Evolutionary conservation across 37 sponge, comb jelly and placozoan genomes (phyloP).

Genomic region (Haliclona indistincta): DNA sequence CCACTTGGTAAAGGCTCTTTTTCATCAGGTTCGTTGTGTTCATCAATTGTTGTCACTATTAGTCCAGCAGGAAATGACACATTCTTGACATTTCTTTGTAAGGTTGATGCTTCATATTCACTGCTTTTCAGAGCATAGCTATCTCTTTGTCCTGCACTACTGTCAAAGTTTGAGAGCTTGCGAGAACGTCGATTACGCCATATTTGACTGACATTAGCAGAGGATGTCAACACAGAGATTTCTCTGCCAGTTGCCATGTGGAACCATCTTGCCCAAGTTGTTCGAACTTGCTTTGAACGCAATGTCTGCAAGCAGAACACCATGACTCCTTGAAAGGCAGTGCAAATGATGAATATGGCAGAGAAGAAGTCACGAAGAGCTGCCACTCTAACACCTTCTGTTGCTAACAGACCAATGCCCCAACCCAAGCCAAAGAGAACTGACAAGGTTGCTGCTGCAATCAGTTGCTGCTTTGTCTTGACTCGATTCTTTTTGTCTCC

Average conservation of each 20-base stretch:
- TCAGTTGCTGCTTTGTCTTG: constrained; percentile 11
- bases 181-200: too few species aligned
- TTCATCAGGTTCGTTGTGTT: too few species aligned
- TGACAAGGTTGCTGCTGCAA: constrained; percentile 7
- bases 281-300: constrained; percentile 36
- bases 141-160: too few species aligned
- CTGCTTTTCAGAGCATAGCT: too few species aligned
- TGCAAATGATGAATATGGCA: constrained; percentile 32
- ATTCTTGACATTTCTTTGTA: too few species aligned
- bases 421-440: constrained; percentile 40
- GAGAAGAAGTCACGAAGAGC: neutral
- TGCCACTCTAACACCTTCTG: neutral
- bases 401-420: constrained; percentile 30
- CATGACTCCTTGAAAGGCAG: constrained; percentile 31
- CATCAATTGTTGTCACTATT: too few species aligned
- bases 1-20: too few species aligned
- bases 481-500: neutral
- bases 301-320: constrained; percentile 38
- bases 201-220: too few species aligned
- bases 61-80: too few species aligned
- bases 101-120: too few species aligned
- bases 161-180: too few species aligned
- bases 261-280: constrained; percentile 20
- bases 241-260: neutral
- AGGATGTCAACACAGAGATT: neutral